Evolutionary conservation across 2,113 vertebrate genomes (phyloP).

Genomic region (Hystrix cristata): DNA sequence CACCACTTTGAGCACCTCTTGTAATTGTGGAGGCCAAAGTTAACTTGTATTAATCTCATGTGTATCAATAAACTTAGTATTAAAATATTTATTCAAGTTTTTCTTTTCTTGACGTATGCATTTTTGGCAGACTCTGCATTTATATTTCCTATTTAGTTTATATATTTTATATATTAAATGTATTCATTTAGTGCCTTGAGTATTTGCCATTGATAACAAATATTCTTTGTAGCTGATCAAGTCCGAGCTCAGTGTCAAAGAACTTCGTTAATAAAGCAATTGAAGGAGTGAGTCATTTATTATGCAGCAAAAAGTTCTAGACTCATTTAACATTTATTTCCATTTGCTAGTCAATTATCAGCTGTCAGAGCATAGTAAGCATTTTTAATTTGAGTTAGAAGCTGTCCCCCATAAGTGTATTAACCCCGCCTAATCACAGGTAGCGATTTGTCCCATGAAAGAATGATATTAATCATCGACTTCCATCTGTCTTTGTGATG

Average conservation of each 20-base stretch:
- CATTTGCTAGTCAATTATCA: slow-evolving; percentile 80
- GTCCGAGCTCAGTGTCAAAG: slow-evolving; percentile 68
- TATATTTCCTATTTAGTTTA: not conserved
- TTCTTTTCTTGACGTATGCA: too few relatives aligned
- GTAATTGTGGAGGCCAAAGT: too few relatives aligned
- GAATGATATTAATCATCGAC: slow-evolving; percentile 67
- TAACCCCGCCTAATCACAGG: slow-evolving; percentile 72
- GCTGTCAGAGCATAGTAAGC: slow-evolving; percentile 77
- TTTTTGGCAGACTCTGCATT: not conserved
- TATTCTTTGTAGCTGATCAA: slow-evolving; percentile 51
- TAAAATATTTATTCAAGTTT: too few relatives aligned
- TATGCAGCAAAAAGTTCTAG: slow-evolving; percentile 63
- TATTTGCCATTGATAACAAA: slow-evolving; percentile 49
- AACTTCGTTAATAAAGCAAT: slow-evolving; percentile 67
- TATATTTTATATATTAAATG: slow-evolving; percentile 49
- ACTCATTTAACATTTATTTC: slow-evolving; percentile 80
- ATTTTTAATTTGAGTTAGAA: slow-evolving; percentile 71
- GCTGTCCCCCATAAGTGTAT: slow-evolving; percentile 67
- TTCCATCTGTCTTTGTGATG: slow-evolving; percentile 64
- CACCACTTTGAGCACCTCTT: too few relatives aligned
- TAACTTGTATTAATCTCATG: too few relatives aligned
- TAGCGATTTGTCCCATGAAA: slow-evolving; percentile 70
- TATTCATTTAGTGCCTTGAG: slow-evolving; percentile 6
- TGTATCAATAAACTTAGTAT: too few relatives aligned
- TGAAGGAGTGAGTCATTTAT: slow-evolving; percentile 55